Evolutionary conservation across 2,888 invertebrate genomes (phyloP).

Genomic region (Blastobasis lacticolella): DNA sequence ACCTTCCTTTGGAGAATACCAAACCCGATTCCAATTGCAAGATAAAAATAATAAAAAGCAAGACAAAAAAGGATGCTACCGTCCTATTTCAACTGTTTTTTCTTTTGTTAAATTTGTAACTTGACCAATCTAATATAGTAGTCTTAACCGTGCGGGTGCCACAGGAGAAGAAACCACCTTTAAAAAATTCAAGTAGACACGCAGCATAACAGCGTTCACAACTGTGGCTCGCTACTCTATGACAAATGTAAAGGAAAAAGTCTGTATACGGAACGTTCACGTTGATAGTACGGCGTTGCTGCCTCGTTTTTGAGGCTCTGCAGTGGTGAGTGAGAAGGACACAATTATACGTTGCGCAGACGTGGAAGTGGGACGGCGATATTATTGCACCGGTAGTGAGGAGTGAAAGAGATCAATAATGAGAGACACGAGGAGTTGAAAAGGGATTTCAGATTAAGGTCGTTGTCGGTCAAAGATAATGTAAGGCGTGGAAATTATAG

Average conservation of each 20-base stretch:
- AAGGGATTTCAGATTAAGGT: constrained; percentile 75
- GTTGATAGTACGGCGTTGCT: constrained; percentile 57
- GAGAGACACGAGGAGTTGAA: constrained; percentile 73
- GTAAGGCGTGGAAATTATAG: constrained; percentile 42
- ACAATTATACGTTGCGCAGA: constrained; percentile 22
- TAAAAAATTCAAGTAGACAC: constrained; percentile 17
- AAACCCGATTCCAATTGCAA: constrained; percentile 13
- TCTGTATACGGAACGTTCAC: constrained; percentile 58
- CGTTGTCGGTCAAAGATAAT: constrained; percentile 69
- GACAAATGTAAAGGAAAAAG: constrained; percentile 50
- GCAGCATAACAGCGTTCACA: constrained; percentile 1
- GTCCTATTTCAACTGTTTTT: constrained; percentile 20
- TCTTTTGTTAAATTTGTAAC: constrained; percentile 20
- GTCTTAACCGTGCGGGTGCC: not conserved
- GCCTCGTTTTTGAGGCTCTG: constrained; percentile 73
- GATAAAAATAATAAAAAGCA: constrained; percentile 8
- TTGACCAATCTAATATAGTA: constrained; percentile 11
- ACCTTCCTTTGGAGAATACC: constrained; percentile 22
- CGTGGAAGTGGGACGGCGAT: constrained; percentile 35
- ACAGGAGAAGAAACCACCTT: not conserved
- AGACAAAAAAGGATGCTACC: constrained; percentile 16
- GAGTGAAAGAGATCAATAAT: constrained; percentile 75
- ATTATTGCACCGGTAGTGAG: constrained; percentile 74
- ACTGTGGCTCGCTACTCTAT: constrained; percentile 33
- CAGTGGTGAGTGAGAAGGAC: constrained; percentile 60